Evolutionary conservation across 1,140 invertebrate species (phyloP).

Genomic region (Venturia canescens): DNA sequence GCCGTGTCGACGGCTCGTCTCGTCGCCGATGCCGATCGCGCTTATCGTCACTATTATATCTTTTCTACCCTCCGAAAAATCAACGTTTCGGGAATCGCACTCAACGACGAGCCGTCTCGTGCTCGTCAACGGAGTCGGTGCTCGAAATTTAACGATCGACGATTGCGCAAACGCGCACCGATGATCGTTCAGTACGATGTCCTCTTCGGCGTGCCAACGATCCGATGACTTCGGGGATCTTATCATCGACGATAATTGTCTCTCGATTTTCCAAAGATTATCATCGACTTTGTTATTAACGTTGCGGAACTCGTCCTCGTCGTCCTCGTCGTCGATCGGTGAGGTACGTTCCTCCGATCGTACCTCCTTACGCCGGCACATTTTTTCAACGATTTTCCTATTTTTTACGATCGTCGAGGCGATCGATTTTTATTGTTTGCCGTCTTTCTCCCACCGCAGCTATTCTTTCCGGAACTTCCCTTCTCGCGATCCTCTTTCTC

Average conservation of each 20-base stretch:
- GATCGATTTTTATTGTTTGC: slow-evolving; percentile 18
- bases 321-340: slow-evolving; percentile 4
- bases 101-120: not conserved
- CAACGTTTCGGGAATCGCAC: not conserved
- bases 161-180: not conserved
- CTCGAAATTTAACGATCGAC: not conserved
- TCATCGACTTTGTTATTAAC: not conserved
- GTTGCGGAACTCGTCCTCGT: not conserved
- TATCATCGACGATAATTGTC: not conserved
- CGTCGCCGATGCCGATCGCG: not conserved
- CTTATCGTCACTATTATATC: not conserved
- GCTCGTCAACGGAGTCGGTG: not conserved
- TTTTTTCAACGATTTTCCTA: slow-evolving; percentile 29
- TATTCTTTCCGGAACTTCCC: not conserved
- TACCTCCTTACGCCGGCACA: slow-evolving; percentile 49
- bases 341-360: slow-evolving; percentile 55
- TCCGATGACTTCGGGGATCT: not conserved
- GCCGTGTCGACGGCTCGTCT: not conserved
- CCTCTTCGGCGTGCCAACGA: not conserved
- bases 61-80: not conserved
- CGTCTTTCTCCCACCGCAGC: not conserved
- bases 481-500: not conserved
- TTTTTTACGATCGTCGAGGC: slow-evolving; percentile 22
- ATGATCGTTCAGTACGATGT: not conserved
- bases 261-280: not conserved